Base-by-base conservation (phyloP, 2,113 vertebrate genomes). In the Thinocorus orbignyianus region DNA sequence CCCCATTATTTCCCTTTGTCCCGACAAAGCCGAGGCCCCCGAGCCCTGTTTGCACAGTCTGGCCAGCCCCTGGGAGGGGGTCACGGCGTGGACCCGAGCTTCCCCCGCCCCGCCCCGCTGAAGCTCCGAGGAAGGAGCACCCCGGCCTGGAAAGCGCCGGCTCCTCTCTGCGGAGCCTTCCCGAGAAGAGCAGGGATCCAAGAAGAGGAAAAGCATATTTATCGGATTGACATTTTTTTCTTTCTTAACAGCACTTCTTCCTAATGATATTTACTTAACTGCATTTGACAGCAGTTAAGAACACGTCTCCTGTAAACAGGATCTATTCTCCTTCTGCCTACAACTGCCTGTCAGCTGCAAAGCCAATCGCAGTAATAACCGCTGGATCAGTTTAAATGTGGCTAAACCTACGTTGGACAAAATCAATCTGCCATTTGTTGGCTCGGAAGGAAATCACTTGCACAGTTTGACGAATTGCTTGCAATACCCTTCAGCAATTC, bases 401-500 rank as follows among this genome's bases (percentile, higher is more conserved):
- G 98, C 98, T 98, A 98, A 98, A 98, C 97, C 98, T 96, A 81
- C 96, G 91, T 97, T 98, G 98, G 99, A 99, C 99, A 98, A 99
- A 98, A 98, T 99, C 99, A 99, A 98, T 99, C 99, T 99, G 99
- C 98, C 98, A 98, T 98, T 98, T 98, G 98, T 98, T 98, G 98
- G 98, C 98, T 98, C 97, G 96, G 98, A 98, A 98, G 96, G 97
- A 98, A 99, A 98, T 98, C 98, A 96, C 97, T 98, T 94, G 98
- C 98, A 97, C 97, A 97, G 97, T 98, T 98, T 99, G 98, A 98
- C 97, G 98, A 98, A 98, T 98, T 97, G 98, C 97, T 98, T 92
- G 97, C 98, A 88, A 96, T 96, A 94, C 97, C 98, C 98, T 98
- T 98, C 97, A 97, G 98, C 98, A 97, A 98, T 98, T 97, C 96